Conservation (phyloP, 2,113 vertebrate genomes). For the Anoura caudifer region DNA sequence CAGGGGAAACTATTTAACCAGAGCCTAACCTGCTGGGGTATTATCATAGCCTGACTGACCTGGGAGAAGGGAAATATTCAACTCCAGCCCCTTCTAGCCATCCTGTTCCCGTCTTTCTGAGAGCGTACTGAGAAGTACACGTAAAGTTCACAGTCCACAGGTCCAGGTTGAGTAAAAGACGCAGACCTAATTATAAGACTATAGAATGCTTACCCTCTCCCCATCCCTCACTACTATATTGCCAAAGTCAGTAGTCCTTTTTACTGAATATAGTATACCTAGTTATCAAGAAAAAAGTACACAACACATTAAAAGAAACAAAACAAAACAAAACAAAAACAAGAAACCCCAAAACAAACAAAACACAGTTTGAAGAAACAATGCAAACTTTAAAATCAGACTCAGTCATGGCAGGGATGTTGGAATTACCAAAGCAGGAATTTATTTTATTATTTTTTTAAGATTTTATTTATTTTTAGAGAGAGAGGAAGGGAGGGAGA, state of each 20-base stretch:
- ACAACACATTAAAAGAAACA: neutral
- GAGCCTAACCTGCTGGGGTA: neutral
- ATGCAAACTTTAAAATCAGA: neutral
- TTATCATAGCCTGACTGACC: neutral
- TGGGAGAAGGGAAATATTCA: neutral
- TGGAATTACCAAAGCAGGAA: neutral
- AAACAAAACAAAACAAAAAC: neutral
- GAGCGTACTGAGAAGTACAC: neutral
- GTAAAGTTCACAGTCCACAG: neutral
- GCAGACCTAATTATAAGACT: neutral
- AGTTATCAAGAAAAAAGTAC: neutral
- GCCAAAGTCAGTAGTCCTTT: neutral
- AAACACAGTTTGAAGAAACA: neutral
- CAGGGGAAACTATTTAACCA: neutral
- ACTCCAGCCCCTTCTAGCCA: neutral
- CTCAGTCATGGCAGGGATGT: neutral
- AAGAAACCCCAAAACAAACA: neutral
- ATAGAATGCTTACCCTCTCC: neutral
- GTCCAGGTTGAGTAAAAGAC: neutral
- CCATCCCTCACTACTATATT: neutral
- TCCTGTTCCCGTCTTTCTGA: neutral
- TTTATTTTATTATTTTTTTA: neutral
- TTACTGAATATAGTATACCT: neutral
- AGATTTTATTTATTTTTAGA: no score
- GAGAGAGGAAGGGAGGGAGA: no score